A percentile compares a stretch with the other conserved stretches of the same genome.
phyloP scores from a whole-genome alignment of 2,888 invertebrate genomes.

The Phaonia tiefii region DNA sequence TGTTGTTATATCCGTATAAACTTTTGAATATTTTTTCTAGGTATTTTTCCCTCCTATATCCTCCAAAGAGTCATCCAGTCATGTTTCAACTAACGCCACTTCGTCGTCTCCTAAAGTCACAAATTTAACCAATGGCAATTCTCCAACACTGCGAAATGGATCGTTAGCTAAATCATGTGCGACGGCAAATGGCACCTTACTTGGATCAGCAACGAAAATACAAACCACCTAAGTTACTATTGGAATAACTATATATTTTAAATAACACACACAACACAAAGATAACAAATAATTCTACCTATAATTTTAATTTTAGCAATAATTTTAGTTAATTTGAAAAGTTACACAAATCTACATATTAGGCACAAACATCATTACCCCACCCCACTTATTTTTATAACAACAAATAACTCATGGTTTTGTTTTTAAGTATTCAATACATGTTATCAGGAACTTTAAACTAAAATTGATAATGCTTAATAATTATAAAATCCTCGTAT shows the following conservation, averaged over 20 bases:
- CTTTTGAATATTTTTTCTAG: slow-evolving; percentile 58
- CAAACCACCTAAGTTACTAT: slow-evolving; percentile 47
- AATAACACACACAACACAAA: slow-evolving; percentile 24
- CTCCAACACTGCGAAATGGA: slow-evolving; percentile 38
- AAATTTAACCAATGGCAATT: slow-evolving; percentile 35
- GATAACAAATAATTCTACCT: slow-evolving; percentile 55
- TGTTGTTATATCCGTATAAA: not conserved
- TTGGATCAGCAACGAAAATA: slow-evolving; percentile 8
- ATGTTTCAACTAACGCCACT: slow-evolving; percentile 9
- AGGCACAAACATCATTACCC: not conserved
- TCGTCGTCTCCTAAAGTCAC: slow-evolving; percentile 6
- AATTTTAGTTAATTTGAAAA: slow-evolving; percentile 36
- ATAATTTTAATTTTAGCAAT: not conserved
- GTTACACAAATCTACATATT: too few species aligned
- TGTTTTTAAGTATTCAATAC: too few species aligned
- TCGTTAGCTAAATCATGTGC: slow-evolving; percentile 26
- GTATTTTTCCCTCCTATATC: slow-evolving; percentile 68
- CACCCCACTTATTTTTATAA: too few species aligned
- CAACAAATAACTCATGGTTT: too few species aligned
- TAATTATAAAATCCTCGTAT: too few species aligned
- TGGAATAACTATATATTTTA: slow-evolving; percentile 14
- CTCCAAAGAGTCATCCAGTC: slow-evolving; percentile 29
- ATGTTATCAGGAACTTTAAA: too few species aligned
- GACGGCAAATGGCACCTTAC: slow-evolving; percentile 51
- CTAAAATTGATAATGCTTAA: too few species aligned